Base-by-base conservation (phyloP, 1,140 invertebrate species). In the Lethocerus indicus region DNA sequence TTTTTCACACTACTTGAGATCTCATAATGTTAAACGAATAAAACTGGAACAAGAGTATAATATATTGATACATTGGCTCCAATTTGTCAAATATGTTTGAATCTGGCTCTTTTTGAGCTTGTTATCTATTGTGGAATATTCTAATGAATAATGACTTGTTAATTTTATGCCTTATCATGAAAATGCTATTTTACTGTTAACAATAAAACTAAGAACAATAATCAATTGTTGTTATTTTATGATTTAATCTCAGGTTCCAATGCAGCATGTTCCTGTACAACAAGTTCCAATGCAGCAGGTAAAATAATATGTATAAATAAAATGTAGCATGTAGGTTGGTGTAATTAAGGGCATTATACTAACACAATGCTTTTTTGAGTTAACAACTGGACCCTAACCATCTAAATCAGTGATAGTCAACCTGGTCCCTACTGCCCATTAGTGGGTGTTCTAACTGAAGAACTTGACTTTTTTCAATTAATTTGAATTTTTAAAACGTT, bases 221-320 rank as follows among this genome's bases (percentile, higher is more conserved):
- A 18, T 5, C 6, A 39, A 39, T 18, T 39, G n/a, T 14, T 20
- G 20, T 44, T 24, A 44, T 9, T 5, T 44, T 44, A 12, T 44
- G 21, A 23, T n/a, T 44, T 35, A 35, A 5, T 16, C n/a, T 5
- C 29, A 46, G 28, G 25, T 36, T 2, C 49, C 41, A 36, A 36
- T 29, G n/a, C 36, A 51, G 23, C 45, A 32, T 39, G 35, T 32
- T 26, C 43, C 35, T 52, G 24, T 40, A 25, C 32, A 39, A 42
- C 26, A 55, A 49, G 46, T 49, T 16, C 32, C 32, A 25, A 16
- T 42, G 37, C 47, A 40, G 41, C 27, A 27, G n/a, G 18, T 21
- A 16, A 20, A 13, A 9, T 9, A 9, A 20, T 41, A 25, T 23
- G n/a, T n/a, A n/a, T n/a, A n/a, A n/a, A n/a, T n/a, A n/a, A n/a